These are phyloP conservation scores for Fissipunctia ypsillon DNA, from an alignment of 2,888 invertebrate genomes.

Conservation along the genomic window DNA sequence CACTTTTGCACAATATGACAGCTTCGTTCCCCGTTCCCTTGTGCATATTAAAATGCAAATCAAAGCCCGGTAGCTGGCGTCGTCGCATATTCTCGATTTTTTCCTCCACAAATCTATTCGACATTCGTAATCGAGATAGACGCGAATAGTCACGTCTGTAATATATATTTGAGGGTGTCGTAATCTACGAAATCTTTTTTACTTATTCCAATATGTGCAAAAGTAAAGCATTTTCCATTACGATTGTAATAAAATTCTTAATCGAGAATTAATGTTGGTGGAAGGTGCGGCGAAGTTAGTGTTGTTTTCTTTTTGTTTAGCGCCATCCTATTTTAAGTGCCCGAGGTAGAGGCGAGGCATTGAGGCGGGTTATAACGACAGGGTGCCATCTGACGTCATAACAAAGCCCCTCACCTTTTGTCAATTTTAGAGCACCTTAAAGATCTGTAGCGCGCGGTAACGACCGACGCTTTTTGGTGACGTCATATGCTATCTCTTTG, in stretches of 20 bases:
- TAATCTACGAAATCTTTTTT: constrained; percentile 85
- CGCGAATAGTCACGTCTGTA: constrained; percentile 83
- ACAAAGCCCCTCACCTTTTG: constrained; percentile 56
- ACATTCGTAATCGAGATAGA: constrained; percentile 79
- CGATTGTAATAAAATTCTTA: constrained; percentile 80
- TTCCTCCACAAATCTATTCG: constrained; percentile 78
- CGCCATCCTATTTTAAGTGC: constrained; percentile 53
- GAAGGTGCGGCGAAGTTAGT: constrained; percentile 58
- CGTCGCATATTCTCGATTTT: constrained; percentile 70
- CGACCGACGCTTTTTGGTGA: constrained; percentile 49
- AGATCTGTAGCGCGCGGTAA: constrained; percentile 59
- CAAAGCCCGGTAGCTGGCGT: constrained; percentile 73
- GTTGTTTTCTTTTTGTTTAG: constrained; percentile 60
- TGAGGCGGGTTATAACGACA: constrained; percentile 61
- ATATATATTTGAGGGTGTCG: constrained; percentile 82
- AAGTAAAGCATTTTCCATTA: constrained; percentile 75
- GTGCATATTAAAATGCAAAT: constrained; percentile 90
- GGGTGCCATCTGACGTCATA: constrained; percentile 59
- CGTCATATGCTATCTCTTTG: constrained; percentile 33
- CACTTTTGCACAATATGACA: constrained; percentile 82
- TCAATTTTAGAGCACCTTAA: constrained; percentile 60
- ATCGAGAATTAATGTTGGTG: constrained; percentile 82
- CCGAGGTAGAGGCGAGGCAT: constrained; percentile 55
- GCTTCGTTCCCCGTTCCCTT: constrained; percentile 79
- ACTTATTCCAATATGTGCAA: constrained; percentile 83